Percentiles rank a stretch among this genome's conserved stretches.
These are phyloP conservation scores for Bembecia ichneumoniformis DNA, from an alignment of 2,888 invertebrate genomes.

Conservation along the genomic window DNA sequence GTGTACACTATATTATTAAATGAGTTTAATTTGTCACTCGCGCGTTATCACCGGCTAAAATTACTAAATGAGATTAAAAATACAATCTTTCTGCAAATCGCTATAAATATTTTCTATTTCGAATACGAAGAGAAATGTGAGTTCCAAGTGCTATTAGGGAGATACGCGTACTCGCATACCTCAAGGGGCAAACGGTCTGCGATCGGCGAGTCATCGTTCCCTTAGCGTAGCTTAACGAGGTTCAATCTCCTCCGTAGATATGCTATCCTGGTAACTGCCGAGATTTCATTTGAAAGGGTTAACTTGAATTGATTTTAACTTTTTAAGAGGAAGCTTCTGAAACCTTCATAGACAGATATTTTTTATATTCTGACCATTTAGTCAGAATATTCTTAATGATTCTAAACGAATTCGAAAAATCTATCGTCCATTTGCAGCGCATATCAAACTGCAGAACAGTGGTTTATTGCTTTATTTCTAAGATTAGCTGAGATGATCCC, in stretches of 20 bases:
- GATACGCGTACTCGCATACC: background rate
- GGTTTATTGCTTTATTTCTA: too few species aligned
- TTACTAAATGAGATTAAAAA: too few species aligned
- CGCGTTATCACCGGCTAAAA: too few species aligned
- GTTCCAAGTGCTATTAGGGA: background rate
- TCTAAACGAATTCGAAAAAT: background rate
- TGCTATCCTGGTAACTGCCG: constrained; percentile 27
- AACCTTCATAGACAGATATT: too few species aligned
- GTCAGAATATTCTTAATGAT: too few species aligned
- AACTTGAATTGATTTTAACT: too few species aligned
- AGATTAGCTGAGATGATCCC: too few species aligned
- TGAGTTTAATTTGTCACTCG: background rate
- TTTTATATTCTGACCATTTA: too few species aligned
- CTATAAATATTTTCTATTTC: background rate
- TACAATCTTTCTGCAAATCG: too few species aligned
- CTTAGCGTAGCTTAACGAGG: constrained; percentile 21
- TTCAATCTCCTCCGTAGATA: constrained; percentile 24
- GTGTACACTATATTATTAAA: background rate
- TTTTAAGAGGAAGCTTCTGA: too few species aligned
- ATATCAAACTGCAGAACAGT: too few species aligned
- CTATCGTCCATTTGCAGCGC: too few species aligned
- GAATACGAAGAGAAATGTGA: background rate
- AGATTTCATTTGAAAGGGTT: constrained; percentile 27
- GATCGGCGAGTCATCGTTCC: constrained; percentile 24
- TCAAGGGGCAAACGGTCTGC: constrained; percentile 12